Percentiles rank a stretch among this genome's conserved stretches.
phyloP scores from a whole-genome alignment of 2,797 vertebrate species.

The Aldrovandia affinis region DNA sequence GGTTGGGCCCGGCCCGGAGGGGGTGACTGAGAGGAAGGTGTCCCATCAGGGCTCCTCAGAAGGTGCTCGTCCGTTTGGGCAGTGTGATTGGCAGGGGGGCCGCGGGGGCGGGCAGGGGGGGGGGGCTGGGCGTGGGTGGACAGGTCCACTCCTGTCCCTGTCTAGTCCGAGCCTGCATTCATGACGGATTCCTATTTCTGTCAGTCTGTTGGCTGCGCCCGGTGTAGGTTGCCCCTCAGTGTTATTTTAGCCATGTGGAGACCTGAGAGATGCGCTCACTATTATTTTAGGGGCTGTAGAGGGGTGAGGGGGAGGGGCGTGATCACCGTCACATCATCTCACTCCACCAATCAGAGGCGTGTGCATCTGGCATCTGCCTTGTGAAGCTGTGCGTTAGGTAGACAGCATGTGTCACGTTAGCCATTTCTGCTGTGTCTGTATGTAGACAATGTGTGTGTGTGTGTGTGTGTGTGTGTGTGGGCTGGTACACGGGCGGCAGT shows the following conservation, averaged over 20 bases:
- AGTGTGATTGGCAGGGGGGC: not conserved
- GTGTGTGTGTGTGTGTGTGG: not conserved
- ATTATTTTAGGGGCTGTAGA: slow-evolving; percentile 19
- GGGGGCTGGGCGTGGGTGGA: too few relatives aligned
- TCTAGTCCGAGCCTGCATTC: not conserved
- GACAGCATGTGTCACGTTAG: not conserved
- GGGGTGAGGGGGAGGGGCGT: not conserved
- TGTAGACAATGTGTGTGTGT: slow-evolving; percentile 26
- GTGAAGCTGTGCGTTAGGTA: not conserved
- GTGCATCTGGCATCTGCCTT: not conserved
- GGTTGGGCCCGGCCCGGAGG: too few relatives aligned
- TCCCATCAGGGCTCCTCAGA: not conserved
- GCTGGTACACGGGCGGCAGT: not conserved
- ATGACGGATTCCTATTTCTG: not conserved
- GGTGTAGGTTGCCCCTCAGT: slow-evolving; percentile 2
- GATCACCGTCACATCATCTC: not conserved
- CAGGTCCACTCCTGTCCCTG: not conserved
- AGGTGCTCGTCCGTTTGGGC: not conserved
- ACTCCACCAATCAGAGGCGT: not conserved
- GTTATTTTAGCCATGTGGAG: slow-evolving; percentile 21
- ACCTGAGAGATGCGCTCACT: slow-evolving; percentile 19
- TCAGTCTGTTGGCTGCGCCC: not conserved
- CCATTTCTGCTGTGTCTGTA: slow-evolving; percentile 30
- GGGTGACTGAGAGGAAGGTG: not conserved
- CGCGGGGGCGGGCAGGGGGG: too few relatives aligned